These are phyloP conservation scores for Aphrocallistes beatrix DNA, from an alignment of 37 sponge, comb jelly and placozoan species.

Conservation along the genomic window DNA sequence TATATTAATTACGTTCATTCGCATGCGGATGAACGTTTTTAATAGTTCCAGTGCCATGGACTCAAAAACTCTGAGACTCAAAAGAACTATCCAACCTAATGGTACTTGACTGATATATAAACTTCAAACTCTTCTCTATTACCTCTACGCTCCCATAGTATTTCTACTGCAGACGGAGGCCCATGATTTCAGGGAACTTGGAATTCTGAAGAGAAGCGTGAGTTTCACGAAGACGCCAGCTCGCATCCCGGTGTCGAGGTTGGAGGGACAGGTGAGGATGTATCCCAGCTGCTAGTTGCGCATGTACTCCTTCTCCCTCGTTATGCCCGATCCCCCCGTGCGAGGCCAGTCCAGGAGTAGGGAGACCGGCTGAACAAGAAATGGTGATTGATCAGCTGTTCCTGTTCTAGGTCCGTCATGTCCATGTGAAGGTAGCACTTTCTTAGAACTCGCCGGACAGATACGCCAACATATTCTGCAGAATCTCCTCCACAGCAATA, in stretches of 20 bases:
- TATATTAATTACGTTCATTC: too few relatives aligned
- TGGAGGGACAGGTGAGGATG: constrained; percentile 54
- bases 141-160: too few relatives aligned
- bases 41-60: too few relatives aligned
- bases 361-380: constrained; percentile 76
- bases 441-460: constrained; percentile 47
- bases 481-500: constrained; percentile 45
- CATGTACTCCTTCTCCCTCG: constrained; percentile 41
- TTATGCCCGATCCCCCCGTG: constrained; percentile 42
- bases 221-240: constrained; percentile 65
- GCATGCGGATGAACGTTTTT: too few relatives aligned
- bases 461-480: constrained; percentile 31
- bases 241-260: constrained; percentile 67
- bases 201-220: constrained; percentile 26
- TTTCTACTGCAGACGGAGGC: constrained; percentile 49
- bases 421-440: constrained; percentile 59
- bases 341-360: constrained; percentile 30
- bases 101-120: too few relatives aligned
- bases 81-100: too few relatives aligned
- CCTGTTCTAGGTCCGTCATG: constrained; percentile 54
- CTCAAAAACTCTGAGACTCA: too few relatives aligned
- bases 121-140: too few relatives aligned
- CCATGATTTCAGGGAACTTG: constrained; percentile 38
- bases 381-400: constrained; percentile 80
- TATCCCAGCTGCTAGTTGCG: constrained; percentile 45